Evolutionary conservation across 2,888 invertebrate species (phyloP), one percentile per base, ranked within the genome.

Genomic region (Hirtodrosophila histrioides): DNA sequence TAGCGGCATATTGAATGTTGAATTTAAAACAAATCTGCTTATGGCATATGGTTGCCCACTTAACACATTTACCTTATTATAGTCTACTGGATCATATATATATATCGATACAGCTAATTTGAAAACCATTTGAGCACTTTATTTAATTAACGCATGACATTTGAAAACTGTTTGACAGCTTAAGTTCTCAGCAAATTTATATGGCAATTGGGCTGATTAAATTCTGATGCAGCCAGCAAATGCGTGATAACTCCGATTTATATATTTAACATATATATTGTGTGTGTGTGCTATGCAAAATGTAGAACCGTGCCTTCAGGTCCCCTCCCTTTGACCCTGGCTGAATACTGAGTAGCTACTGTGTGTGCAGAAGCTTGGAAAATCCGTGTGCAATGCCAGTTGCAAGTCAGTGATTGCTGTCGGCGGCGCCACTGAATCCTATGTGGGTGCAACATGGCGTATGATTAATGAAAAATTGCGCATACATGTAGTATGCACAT

Each of bases 391-490:
- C 85, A 75, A 58, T 68, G 72, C 62, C 80, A 79, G 80, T 72
- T 69, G 72, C 66, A 64, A 75, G 67, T 55, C 71, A 75, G 41
- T 71, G 75, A 75, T 69, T 75, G 64, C 75, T 75, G 31, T 36
- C 17, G 40, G 45, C 62, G 37, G 61, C 36, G 36, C 31, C 56
- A 40, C 5, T 2, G 65, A 50, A 48, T 69, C 29, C 51, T 79
- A 53, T 85, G 72, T 78, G 82, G 50, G 57, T 73, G 73, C 81
- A 84, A 71, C 82, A 76, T 73, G 78, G 86, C 81, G 81, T 81
- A 84, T 81, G 81, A 81, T 81, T 81, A 81, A 81, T 84, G 78
- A 75, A 80, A 80, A 51, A 70, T 67, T 63, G 61, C 46, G 56
- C 57, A 61, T 24, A 46, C 17, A 17, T 17, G 17, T 17, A 17